Evolutionary conservation across 2,113 vertebrate species (phyloP), one percentile per base, ranked within the genome.

Genomic region (Pelobates fuscus): DNA sequence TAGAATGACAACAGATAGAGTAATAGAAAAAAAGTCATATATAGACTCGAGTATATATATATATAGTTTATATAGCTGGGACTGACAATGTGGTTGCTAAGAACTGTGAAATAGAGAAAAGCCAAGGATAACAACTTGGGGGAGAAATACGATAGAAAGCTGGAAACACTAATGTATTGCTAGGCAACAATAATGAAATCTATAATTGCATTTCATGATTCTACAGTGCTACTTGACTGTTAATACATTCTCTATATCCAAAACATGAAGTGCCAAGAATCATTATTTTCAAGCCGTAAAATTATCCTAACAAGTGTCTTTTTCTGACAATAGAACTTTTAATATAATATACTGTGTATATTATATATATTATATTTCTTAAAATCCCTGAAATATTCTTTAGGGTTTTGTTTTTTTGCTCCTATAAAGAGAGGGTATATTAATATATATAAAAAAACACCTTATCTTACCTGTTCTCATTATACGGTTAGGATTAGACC

Each of bases 131-230:
- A 55, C 25, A 58, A 17, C 63, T 54, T 79, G 8, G 70, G 26
- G 8, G 26, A 14, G 72, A 21, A 71, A 18, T 2, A 76, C 5
- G 69, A 37, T 8, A 24, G 63, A 71, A 78, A 74, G 12, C 61
- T 71, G 49, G 23, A 73, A 79, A 75, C 25, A 71, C 69, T 61
- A 60, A 44, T 44, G 24, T 27, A 43, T 70, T 60, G 37, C 68
- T 60, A 60, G 25, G 57, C 24, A 70, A 60, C 68, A 60, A 44
- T 70, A 70, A 49, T 61, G 23, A 46, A 27, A 29, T 61, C 18
- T 44, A 46, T 61, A 71, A 61, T 46, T 49, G 41, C 41, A 46
- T 49, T 70, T 60, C 41, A 61, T 70, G 54, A 70, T 61, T 71
- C 37, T 59, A 49, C 37, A 46, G 32, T 37, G 57, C 24, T 18